Percentiles rank a stretch among this genome's conserved stretches.
Evolutionary conservation across 2,888 invertebrate species (phyloP).

Genomic region (Acanthosepion lycidas): DNA sequence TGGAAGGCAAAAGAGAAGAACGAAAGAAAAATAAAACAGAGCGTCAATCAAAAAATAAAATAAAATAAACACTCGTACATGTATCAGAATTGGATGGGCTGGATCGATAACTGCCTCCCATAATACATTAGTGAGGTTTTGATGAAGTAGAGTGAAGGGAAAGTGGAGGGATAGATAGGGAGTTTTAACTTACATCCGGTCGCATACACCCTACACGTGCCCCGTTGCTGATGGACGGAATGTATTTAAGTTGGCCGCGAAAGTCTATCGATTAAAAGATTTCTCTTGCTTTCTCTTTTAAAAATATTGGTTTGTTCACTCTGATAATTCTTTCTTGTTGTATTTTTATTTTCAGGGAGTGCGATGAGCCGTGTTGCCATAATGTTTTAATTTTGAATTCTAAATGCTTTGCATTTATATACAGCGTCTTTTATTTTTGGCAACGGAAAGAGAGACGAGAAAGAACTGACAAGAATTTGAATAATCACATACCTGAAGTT

Average conservation of each 20-base stretch:
- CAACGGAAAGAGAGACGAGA: neutral
- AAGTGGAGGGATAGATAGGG: neutral
- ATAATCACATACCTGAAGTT: neutral
- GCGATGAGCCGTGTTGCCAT: neutral
- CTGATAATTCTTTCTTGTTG: neutral
- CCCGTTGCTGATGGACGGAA: slow-evolving; percentile 6
- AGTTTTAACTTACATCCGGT: neutral
- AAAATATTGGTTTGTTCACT: neutral
- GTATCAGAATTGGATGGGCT: neutral
- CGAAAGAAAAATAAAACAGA: neutral
- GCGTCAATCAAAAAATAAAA: neutral
- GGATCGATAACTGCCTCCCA: neutral
- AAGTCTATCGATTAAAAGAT: neutral
- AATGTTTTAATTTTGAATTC: neutral
- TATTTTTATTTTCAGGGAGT: neutral
- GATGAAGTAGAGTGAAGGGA: neutral
- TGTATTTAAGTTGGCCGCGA: neutral
- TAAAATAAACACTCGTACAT: neutral
- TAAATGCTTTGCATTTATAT: neutral
- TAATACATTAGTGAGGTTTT: neutral
- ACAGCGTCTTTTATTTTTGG: neutral
- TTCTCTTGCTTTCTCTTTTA: neutral
- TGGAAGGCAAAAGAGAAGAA: too few relatives aligned
- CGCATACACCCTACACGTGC: neutral
- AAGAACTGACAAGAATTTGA: neutral